Conservation (phyloP, 2,888 invertebrate species). For the Frankliniella intonsa region DNA sequence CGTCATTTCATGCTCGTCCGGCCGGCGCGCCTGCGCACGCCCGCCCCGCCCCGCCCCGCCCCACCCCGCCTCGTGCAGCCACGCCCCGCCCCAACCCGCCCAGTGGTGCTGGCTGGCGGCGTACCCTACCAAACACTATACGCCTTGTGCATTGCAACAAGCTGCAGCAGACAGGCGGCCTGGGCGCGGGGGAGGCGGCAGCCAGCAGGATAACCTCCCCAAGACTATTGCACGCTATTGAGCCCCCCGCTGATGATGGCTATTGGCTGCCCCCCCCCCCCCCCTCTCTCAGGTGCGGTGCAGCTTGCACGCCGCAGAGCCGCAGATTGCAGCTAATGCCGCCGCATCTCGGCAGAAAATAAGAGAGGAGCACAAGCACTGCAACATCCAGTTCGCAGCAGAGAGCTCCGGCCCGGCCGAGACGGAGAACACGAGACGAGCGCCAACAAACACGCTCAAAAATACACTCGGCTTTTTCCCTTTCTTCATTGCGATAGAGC, state of each 20-base stretch:
- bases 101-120: too few relatives aligned
- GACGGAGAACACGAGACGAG: neutral
- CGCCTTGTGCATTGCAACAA: neutral
- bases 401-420: neutral
- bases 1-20: slow-evolving; percentile 21
- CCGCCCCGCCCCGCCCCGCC: slow-evolving; percentile 31
- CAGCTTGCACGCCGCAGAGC: too few relatives aligned
- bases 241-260: slow-evolving; percentile 28
- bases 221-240: slow-evolving; percentile 21
- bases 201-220: neutral
- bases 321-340: too few relatives aligned
- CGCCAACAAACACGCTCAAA: neutral
- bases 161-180: neutral
- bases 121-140: too few relatives aligned
- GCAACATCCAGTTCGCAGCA: too few relatives aligned
- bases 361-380: too few relatives aligned
- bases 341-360: too few relatives aligned
- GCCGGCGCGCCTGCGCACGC: neutral
- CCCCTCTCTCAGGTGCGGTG: too few relatives aligned
- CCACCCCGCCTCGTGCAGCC: neutral
- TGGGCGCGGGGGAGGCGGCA: slow-evolving; percentile 21
- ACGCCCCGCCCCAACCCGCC: neutral
- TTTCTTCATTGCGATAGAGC: neutral
- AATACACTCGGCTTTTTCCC: neutral
- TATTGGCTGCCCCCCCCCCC: neutral